These are phyloP conservation scores for Dinomys branickii DNA, from an alignment of 2,113 vertebrate genomes.

Conservation along the genomic window DNA sequence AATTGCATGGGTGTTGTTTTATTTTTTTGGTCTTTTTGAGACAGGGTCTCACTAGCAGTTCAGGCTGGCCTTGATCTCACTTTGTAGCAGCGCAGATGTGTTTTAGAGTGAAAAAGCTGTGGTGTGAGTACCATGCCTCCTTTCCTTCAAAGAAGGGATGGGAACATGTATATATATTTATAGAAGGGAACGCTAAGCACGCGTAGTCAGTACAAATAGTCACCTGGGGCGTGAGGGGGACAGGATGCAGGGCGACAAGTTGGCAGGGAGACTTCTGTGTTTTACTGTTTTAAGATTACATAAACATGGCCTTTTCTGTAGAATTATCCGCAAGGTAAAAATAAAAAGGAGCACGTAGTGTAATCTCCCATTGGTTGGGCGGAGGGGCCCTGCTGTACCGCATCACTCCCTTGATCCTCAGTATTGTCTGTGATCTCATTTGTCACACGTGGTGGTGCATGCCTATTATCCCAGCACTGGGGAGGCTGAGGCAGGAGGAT, in stretches of 20 bases:
- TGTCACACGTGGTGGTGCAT: too few relatives aligned
- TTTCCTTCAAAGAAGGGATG: not conserved
- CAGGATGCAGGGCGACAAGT: not conserved
- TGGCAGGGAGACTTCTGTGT: not conserved
- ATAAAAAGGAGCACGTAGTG: not conserved
- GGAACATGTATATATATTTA: not conserved
- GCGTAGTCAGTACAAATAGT: not conserved
- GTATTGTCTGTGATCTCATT: too few relatives aligned
- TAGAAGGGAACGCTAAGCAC: not conserved
- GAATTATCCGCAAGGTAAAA: not conserved
- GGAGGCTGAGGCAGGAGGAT: too few relatives aligned
- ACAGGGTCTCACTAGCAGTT: too few relatives aligned
- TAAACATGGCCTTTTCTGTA: not conserved
- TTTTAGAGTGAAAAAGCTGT: not conserved
- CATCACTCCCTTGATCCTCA: not conserved
- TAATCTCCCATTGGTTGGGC: not conserved
- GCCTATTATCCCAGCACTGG: too few relatives aligned
- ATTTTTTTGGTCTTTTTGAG: too few relatives aligned
- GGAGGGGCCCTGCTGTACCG: too few relatives aligned
- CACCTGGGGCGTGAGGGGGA: not conserved
- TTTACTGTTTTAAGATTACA: not conserved
- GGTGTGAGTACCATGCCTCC: not conserved
- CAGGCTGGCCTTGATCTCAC: too few relatives aligned
- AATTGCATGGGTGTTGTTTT: not conserved
- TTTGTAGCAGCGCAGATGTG: too few relatives aligned